Evolutionary conservation across 2,113 vertebrate genomes (phyloP), one percentile per base, ranked within the genome.

Genomic region (Mastomys coucha): DNA sequence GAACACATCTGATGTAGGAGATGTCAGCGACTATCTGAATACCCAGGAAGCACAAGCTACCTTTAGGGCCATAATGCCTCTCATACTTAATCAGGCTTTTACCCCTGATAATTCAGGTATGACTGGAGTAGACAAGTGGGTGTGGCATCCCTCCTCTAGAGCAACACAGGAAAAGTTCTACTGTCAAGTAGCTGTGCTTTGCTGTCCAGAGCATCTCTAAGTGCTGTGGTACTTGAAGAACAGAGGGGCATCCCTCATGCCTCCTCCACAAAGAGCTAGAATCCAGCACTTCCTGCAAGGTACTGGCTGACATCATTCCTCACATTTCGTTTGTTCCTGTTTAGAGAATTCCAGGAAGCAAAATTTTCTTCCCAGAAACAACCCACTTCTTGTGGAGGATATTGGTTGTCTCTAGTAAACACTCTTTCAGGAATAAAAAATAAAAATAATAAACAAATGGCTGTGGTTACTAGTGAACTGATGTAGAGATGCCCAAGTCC

Each of bases 321-420:
- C 24, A 17, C 45, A 9, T 73, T 36, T 19, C 39, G 39, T 33
- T 4, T 17, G 2, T 4, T 13, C 42, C 53, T n/a, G 3, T 26
- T 33, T 3, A 53, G 33, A 53, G 9, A 67, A 33, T 92, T 73
- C 49, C 75, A 73, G 42, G 17, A 3, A 33, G 36, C 6, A 53
- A n/a, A 53, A 60, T 33, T 36, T 22, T 8, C n/a, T 9, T 26
- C 28, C 24, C 10, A 7, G 3, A 16, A 6, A 58, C 77, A 75
- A 82, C 26, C 39, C 26, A 53, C 65, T 53, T 36, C 53, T 24
- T 33, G 16, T 93, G 31, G 39, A 67, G 7, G 81, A 63, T 56
- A 81, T 31, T 76, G 28, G 77, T 20, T 70, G 24, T 53, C 19
- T 26, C 17, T 51, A 96, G 81, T 95, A 97, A 95, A 92, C 42